Percentiles rank a stretch among this genome's conserved stretches.
phyloP scores from a whole-genome alignment of 2,797 vertebrate genomes.

The Myotis vivesi region DNA sequence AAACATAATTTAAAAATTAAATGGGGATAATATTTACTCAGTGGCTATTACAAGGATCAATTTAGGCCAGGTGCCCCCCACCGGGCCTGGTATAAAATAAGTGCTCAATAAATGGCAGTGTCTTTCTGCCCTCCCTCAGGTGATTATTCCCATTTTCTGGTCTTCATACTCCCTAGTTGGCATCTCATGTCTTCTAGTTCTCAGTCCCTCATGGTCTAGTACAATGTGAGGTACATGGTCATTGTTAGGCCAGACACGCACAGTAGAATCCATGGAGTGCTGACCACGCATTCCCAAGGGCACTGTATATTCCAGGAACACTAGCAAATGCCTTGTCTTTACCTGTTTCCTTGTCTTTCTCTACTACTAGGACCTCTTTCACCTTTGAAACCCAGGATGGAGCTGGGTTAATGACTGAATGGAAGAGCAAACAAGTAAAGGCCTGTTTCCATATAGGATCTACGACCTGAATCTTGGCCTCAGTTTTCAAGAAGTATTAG shows the following conservation, averaged over 20 bases:
- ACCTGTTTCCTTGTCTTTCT: not conserved
- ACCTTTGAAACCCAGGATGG: not conserved
- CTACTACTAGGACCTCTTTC: not conserved
- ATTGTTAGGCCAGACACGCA: not conserved
- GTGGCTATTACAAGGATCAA: not conserved
- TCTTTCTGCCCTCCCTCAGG: not conserved
- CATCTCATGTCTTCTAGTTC: not conserved
- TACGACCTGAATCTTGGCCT: not conserved
- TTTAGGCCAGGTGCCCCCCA: not conserved
- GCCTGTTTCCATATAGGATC: not conserved
- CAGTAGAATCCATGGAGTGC: not conserved
- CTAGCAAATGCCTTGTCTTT: not conserved
- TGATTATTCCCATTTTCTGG: not conserved
- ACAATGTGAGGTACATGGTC: not conserved
- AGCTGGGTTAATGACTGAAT: not conserved
- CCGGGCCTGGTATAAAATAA: not conserved
- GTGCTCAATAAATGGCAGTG: not conserved
- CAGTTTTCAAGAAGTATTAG: not conserved
- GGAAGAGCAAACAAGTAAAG: not conserved
- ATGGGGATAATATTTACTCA: not conserved
- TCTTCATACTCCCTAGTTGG: not conserved
- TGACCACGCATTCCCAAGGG: too few species aligned
- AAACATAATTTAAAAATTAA: not conserved
- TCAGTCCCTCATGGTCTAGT: not conserved
- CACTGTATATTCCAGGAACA: not conserved